Conservation (phyloP, 2,113 vertebrate genomes). For the Oryzias javanicus region DNA sequence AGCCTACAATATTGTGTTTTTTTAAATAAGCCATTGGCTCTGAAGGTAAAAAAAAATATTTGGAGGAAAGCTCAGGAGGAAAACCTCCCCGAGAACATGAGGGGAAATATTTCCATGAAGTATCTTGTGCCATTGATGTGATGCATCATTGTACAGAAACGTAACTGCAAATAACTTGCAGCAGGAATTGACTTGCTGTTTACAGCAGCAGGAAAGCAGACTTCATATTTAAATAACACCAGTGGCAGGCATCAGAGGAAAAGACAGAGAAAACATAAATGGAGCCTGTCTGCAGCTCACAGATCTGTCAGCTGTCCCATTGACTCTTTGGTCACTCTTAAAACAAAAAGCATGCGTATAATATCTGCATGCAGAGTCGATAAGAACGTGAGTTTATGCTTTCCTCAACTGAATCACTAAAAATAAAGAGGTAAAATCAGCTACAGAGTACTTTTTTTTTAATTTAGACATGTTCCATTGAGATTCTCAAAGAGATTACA, state of each 20-base stretch:
- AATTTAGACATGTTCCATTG: too few species aligned
- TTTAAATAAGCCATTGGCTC: slow-evolving; percentile 57
- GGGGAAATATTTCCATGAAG: slow-evolving; percentile 45
- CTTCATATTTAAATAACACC: slow-evolving; percentile 54
- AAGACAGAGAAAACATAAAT: slow-evolving; percentile 57
- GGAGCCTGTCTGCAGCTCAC: slow-evolving; percentile 57
- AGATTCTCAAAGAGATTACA: too few species aligned
- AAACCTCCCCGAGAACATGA: slow-evolving; percentile 38
- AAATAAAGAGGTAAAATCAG: slow-evolving; percentile 2
- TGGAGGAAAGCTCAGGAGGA: slow-evolving; percentile 41
- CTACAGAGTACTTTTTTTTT: too few species aligned
- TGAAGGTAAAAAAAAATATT: slow-evolving; percentile 46
- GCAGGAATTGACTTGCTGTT: slow-evolving; percentile 27
- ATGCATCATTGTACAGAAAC: slow-evolving; percentile 53
- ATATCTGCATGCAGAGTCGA: slow-evolving; percentile 14
- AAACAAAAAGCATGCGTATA: slow-evolving; percentile 18
- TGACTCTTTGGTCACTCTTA: slow-evolving; percentile 58
- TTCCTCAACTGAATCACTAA: slow-evolving; percentile 15
- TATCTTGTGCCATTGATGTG: slow-evolving; percentile 38
- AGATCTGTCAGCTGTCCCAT: slow-evolving; percentile 60
- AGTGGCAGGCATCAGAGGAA: slow-evolving; percentile 51
- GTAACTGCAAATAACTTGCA: slow-evolving; percentile 36
- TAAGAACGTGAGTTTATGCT: slow-evolving; percentile 10
- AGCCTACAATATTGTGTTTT: slow-evolving; percentile 19
- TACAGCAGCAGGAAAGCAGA: slow-evolving; percentile 29